These are phyloP conservation scores for Helostoma temminkii DNA, from an alignment of 2,797 vertebrate genomes.

Conservation along the genomic window DNA sequence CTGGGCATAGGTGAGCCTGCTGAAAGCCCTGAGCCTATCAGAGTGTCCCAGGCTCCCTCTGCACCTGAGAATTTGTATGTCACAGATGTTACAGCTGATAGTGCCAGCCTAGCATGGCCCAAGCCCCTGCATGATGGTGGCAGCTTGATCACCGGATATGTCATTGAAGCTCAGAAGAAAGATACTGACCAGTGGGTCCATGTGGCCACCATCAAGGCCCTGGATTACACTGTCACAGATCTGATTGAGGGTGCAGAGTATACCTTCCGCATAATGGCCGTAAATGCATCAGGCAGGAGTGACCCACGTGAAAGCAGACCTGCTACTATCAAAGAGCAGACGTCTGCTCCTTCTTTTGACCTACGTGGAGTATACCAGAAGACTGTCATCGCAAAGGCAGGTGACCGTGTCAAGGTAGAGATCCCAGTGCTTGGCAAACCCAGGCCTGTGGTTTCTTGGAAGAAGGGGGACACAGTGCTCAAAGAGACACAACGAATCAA, in stretches of 20 bases:
- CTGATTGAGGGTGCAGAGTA: conserved; percentile 95
- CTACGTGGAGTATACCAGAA: conserved; percentile 94
- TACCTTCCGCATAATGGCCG: conserved; percentile 97
- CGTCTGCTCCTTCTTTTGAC: conserved; percentile 92
- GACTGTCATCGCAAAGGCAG: conserved; percentile 92
- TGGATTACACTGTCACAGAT: conserved; percentile 92
- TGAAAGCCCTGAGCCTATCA: conserved; percentile 94
- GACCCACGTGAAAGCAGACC: conserved; percentile 97
- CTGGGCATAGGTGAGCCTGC: conserved; percentile 94
- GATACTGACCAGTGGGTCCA: conserved; percentile 94
- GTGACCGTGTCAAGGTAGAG: conserved; percentile 97
- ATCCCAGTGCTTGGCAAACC: conserved; percentile 97
- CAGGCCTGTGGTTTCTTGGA: conserved; percentile 94
- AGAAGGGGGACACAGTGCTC: conserved; percentile 89
- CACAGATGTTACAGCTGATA: conserved; percentile 91
- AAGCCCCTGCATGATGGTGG: conserved; percentile 96
- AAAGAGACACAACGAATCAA: conserved; percentile 98
- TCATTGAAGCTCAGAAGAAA: conserved; percentile 96
- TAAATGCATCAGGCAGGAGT: conserved; percentile 96
- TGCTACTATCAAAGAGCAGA: conserved; percentile 93
- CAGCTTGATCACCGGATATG: conserved; percentile 96
- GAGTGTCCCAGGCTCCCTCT: conserved; percentile 93
- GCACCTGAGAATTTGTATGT: conserved; percentile 96
- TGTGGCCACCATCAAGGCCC: conserved; percentile 90
- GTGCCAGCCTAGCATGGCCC: conserved; percentile 95